Percentiles rank a stretch among this genome's conserved stretches.
These are phyloP conservation scores for Bombus confusus DNA, from an alignment of 1,140 invertebrate genomes.

Conservation along the genomic window DNA sequence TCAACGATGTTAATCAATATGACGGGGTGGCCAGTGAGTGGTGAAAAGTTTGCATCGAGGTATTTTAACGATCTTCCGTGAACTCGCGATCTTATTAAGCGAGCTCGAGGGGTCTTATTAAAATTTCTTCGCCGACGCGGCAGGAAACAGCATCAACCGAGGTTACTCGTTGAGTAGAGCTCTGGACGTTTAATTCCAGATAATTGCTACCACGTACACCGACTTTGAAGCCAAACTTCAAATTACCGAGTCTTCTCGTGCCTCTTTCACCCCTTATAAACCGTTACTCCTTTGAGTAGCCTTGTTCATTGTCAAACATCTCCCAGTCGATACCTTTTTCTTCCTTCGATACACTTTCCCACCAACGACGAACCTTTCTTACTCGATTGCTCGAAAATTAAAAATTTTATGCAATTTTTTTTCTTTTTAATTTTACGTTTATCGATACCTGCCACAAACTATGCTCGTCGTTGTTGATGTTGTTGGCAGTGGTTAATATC, in stretches of 20 bases:
- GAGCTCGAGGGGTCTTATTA: slow-evolving; percentile 61
- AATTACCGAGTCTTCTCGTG: slow-evolving; percentile 48
- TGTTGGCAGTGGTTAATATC: not conserved
- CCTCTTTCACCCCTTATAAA: not conserved
- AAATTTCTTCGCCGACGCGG: slow-evolving; percentile 54
- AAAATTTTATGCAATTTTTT: too few species aligned
- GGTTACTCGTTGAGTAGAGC: slow-evolving; percentile 25
- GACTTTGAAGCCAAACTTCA: slow-evolving; percentile 39
- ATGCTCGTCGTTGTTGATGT: too few species aligned
- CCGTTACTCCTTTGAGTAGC: not conserved
- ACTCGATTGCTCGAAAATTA: not conserved
- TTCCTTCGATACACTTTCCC: not conserved
- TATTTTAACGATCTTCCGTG: slow-evolving; percentile 61
- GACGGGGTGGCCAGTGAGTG: not conserved
- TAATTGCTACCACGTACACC: slow-evolving; percentile 63
- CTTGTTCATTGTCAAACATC: not conserved
- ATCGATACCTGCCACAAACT: too few species aligned
- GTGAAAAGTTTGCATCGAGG: slow-evolving; percentile 47
- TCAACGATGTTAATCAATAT: slow-evolving; percentile 37
- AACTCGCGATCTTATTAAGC: slow-evolving; percentile 58
- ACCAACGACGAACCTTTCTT: not conserved
- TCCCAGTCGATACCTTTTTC: not conserved
- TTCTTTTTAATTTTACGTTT: too few species aligned
- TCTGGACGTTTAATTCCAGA: slow-evolving; percentile 64
- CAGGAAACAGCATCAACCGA: not conserved